Conservation (phyloP, 2,797 vertebrate species). For the Cynodonichthys magdalenae region DNA sequence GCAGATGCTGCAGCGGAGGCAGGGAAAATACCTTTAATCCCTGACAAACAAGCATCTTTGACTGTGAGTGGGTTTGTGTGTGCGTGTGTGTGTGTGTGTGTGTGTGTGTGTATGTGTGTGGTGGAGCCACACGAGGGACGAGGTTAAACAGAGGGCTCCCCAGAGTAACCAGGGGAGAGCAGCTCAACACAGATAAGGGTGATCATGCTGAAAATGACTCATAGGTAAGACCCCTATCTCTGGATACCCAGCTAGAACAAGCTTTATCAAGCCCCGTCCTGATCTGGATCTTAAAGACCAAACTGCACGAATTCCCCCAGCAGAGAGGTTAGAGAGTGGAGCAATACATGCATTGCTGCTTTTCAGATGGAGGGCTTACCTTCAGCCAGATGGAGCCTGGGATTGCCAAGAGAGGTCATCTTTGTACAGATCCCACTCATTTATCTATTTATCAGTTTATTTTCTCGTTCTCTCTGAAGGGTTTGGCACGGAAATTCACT, state of each 20-base stretch:
- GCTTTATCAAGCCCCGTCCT: slow-evolving; percentile 79
- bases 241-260: slow-evolving; percentile 82
- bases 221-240: slow-evolving; percentile 84
- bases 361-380: slow-evolving; percentile 64
- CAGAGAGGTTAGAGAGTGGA: slow-evolving; percentile 63
- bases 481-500: slow-evolving; percentile 35
- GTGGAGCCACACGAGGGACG: slow-evolving; percentile 60
- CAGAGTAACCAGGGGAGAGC: slow-evolving; percentile 73
- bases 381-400: slow-evolving; percentile 51
- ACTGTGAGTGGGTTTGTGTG: slow-evolving; percentile 54
- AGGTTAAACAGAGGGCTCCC: slow-evolving; percentile 72
- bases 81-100: neutral
- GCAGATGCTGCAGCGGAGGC: slow-evolving; percentile 68
- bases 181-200: slow-evolving; percentile 82
- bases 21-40: slow-evolving; percentile 78
- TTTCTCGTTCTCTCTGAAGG: slow-evolving; percentile 26
- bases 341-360: slow-evolving; percentile 55
- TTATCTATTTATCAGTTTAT: slow-evolving; percentile 44
- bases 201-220: slow-evolving; percentile 87
- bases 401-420: slow-evolving; percentile 57
- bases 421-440: slow-evolving; percentile 44
- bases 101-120: slow-evolving; percentile 56
- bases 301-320: slow-evolving; percentile 75
- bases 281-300: slow-evolving; percentile 83
- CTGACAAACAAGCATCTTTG: slow-evolving; percentile 82